A percentile compares a stretch with the other conserved stretches of the same genome.
Evolutionary conservation across 2,113 vertebrate genomes (phyloP).

Genomic region (Gymnorhina tibicen): DNA sequence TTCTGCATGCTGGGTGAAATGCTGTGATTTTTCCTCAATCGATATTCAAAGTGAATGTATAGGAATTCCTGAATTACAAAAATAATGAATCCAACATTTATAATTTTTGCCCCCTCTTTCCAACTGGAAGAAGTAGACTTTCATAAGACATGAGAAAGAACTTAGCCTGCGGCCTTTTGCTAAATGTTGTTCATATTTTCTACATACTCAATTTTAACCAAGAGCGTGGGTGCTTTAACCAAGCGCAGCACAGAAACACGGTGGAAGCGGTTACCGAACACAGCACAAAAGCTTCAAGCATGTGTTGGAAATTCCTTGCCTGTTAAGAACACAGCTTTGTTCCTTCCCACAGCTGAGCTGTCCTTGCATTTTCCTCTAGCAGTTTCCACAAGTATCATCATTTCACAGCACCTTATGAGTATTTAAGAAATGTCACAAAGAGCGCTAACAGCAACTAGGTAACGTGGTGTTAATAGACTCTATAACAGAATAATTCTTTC

Average conservation of each 20-base stretch:
- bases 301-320: neutral
- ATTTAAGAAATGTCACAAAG: slow-evolving; percentile 1
- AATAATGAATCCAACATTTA: neutral
- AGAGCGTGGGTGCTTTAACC: neutral
- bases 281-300: neutral
- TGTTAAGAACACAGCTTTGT: neutral
- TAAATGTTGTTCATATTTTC: neutral
- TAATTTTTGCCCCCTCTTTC: neutral
- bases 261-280: neutral
- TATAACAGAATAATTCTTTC: neutral
- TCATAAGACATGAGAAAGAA: neutral
- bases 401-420: neutral
- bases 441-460: neutral
- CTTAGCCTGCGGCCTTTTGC: neutral
- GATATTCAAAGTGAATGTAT: neutral
- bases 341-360: neutral
- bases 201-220: neutral
- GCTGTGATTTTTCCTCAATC: neutral
- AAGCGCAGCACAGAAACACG: neutral
- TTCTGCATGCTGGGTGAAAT: neutral
- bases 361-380: neutral
- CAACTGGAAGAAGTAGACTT: neutral
- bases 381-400: neutral
- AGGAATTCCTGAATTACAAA: neutral
- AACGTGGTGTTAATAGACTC: neutral